Base-by-base conservation (phyloP, 2,888 invertebrate species). In the Netelia fuscicornis region DNA sequence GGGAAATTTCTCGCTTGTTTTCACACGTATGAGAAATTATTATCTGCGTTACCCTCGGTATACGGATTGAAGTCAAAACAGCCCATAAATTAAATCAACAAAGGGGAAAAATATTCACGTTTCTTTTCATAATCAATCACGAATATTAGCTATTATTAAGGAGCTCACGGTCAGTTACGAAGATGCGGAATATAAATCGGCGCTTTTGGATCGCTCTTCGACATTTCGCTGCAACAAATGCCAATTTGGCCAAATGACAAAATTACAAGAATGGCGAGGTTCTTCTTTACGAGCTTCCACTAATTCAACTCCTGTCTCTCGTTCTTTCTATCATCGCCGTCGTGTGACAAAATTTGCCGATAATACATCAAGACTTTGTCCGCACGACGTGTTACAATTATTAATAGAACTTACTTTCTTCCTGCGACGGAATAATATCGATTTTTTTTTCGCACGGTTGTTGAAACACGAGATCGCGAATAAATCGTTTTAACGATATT, bases 201-300 rank as follows among this genome's bases (percentile, higher is more conserved):
- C 58, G 58, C 48, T 17, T 67, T 6, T 37, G 67, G 48, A 52
- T 72, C 48, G 11, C 54, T 13, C n/a, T n/a, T 10, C 11, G 60
- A 3, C 37, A 60, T 37, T n/a, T 23, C 17, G 23, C 8, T 60
- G 68, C 9, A 48, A 37, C 52, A 70, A 54, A 81, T 82, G 79
- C 82, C 70, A 71, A 79, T 82, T 75, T 79, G 54, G 79, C 85
- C 44, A 71, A 85, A 82, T 75, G 85, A 85, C 85, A 82, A 79
- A 79, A 60, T 65, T 65, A 82, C 85, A 48, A 76, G 82, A 85
- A 85, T 65, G 85, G 79, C 37, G 20, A 58, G 11, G 9, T 13
- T 79, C 64, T 78, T 85, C 81, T 85, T 82, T 81, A 85, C 54
- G 85, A 82, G 65, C 58, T 20, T 74, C 42, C 54, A 62, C 52